Conservation (phyloP, 2,888 invertebrate species). For the Rhingia rostrata region DNA sequence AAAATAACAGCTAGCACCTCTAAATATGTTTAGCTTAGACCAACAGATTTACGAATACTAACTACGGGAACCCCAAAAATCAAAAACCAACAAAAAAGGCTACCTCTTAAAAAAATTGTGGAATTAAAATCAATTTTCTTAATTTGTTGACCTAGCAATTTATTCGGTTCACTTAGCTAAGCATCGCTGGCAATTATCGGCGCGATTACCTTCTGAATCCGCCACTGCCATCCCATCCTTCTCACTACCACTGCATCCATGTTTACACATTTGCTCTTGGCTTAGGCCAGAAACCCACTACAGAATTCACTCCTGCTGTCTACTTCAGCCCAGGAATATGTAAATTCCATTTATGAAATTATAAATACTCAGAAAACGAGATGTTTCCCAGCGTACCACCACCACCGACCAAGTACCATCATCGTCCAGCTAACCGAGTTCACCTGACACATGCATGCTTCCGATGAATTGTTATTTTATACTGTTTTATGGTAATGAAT, state of each 20-base stretch:
- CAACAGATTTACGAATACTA: too few relatives aligned
- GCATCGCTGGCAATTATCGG: background rate
- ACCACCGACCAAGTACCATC: conserved; percentile 14
- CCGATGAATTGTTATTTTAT: conserved; percentile 70
- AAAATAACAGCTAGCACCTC: too few relatives aligned
- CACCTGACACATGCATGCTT: conserved; percentile 70
- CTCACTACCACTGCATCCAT: background rate
- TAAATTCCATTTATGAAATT: conserved; percentile 71
- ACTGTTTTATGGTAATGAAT: conserved; percentile 50
- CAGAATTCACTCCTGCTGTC: background rate
- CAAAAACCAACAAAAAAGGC: too few relatives aligned
- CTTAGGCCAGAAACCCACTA: conserved; percentile 7
- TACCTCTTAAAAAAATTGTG: too few relatives aligned
- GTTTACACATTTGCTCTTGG: conserved; percentile 13
- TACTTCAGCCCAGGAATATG: conserved; percentile 37
- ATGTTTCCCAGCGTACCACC: conserved; percentile 15
- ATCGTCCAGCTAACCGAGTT: conserved; percentile 46
- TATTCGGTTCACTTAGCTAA: background rate
- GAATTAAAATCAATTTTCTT: too few relatives aligned
- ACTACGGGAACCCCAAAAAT: too few relatives aligned
- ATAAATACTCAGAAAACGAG: conserved; percentile 57
- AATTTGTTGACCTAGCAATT: too few relatives aligned
- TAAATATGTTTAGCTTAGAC: too few relatives aligned
- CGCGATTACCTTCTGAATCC: background rate
- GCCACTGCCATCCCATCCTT: background rate